A percentile compares a stretch with the other conserved stretches of the same genome.
phyloP scores from a whole-genome alignment of 2,797 vertebrate genomes.

The Muscicapa comitata region DNA sequence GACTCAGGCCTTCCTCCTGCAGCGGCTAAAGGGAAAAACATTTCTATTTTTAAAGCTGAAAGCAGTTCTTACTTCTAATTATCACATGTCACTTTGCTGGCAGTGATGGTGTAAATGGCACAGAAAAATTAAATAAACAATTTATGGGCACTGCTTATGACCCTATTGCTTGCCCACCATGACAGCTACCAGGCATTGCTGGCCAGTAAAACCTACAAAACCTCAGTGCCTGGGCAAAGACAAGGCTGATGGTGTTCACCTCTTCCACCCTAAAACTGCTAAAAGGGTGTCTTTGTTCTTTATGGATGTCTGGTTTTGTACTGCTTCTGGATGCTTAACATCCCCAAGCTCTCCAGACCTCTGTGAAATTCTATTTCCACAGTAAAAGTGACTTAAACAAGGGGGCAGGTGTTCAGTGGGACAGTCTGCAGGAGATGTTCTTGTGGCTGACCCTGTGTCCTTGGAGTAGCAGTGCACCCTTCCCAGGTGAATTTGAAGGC shows the following conservation, averaged over 20 bases:
- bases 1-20: not conserved
- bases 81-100: not conserved
- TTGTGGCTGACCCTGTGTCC: not conserved
- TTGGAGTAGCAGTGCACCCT: not conserved
- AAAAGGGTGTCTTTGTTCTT: not conserved
- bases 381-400: not conserved
- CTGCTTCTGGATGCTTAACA: not conserved
- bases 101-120: not conserved
- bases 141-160: not conserved
- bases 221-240: not conserved
- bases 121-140: not conserved
- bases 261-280: not conserved
- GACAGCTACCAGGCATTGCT: not conserved
- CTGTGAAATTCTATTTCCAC: not conserved
- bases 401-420: not conserved
- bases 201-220: not conserved
- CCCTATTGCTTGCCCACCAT: not conserved
- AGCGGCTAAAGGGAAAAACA: not conserved
- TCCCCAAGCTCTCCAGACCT: not conserved
- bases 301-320: not conserved
- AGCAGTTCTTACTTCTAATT: conserved; percentile 25
- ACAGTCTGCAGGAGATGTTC: not conserved
- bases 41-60: conserved; percentile 45
- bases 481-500: not conserved
- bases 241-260: not conserved